Conservation (phyloP, 2,888 invertebrate genomes). For the Biston betularia region DNA sequence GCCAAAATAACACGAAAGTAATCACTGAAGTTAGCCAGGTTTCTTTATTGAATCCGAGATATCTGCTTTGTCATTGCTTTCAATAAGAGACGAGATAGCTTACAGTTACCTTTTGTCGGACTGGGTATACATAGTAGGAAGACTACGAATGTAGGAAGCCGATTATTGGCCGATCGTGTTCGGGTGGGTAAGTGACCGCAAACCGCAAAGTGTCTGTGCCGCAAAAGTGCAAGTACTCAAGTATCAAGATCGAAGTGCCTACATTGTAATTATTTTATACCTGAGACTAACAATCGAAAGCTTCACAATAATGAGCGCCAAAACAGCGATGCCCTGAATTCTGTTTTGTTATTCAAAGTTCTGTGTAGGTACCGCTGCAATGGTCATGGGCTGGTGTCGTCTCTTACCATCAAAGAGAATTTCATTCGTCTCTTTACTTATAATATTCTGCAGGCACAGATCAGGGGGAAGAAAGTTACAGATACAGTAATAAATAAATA, state of each 20-base stretch:
- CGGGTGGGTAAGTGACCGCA: slow-evolving; percentile 12
- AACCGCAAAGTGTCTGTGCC: slow-evolving; percentile 3
- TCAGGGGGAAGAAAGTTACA: too few species aligned
- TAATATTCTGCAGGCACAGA: too few species aligned
- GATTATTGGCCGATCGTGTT: slow-evolving; percentile 7
- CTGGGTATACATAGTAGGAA: slow-evolving; percentile 5
- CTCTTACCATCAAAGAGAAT: too few species aligned
- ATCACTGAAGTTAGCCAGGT: background rate
- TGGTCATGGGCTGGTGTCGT: too few species aligned
- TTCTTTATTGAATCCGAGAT: slow-evolving; percentile 8
- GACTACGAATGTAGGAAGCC: slow-evolving; percentile 7
- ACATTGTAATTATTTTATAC: too few species aligned
- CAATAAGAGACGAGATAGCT: slow-evolving; percentile 4
- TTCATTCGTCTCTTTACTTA: too few species aligned
- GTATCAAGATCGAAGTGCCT: background rate
- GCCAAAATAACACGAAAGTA: background rate
- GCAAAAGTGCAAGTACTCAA: background rate
- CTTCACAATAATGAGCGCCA: too few species aligned
- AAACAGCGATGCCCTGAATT: too few species aligned
- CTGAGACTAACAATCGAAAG: too few species aligned
- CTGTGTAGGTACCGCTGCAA: too few species aligned
- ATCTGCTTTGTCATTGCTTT: slow-evolving; percentile 15
- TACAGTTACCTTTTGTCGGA: slow-evolving; percentile 19
- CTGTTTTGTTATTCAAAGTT: too few species aligned
- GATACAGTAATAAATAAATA: background rate